phyloP scores from a whole-genome alignment of 2,113 vertebrate genomes.

The Sardina pilchardus region DNA sequence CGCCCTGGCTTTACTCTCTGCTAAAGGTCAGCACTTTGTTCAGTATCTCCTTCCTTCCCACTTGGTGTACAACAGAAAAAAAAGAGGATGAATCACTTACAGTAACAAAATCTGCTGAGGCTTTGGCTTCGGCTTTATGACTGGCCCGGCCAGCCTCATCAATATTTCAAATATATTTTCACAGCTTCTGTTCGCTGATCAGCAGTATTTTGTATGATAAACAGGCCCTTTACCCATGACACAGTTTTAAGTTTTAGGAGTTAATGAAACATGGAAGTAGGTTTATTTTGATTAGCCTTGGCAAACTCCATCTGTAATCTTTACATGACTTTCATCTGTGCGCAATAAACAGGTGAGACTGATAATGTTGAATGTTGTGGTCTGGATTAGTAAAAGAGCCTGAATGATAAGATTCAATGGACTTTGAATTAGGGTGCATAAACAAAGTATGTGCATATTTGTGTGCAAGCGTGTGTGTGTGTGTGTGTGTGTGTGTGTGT shows the following conservation, averaged over 20 bases:
- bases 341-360: background rate
- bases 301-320: background rate
- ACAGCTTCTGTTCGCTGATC: background rate
- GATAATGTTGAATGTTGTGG: background rate
- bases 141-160: background rate
- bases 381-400: background rate
- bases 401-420: background rate
- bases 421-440: background rate
- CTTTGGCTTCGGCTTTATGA: background rate
- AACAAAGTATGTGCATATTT: background rate
- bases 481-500: slow-evolving; percentile 20
- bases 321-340: background rate
- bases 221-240: background rate
- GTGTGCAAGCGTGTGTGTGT: slow-evolving; percentile 20
- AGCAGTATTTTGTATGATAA: background rate
- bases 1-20: background rate
- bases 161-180: slow-evolving; percentile 13
- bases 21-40: background rate
- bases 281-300: background rate
- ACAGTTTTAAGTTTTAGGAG: background rate
- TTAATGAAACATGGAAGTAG: background rate
- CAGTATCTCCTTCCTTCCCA: background rate
- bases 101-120: slow-evolving; percentile 12
- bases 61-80: background rate
- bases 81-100: background rate